Base-by-base conservation (phyloP, 2,888 invertebrate genomes). In the Patella pellucida region DNA sequence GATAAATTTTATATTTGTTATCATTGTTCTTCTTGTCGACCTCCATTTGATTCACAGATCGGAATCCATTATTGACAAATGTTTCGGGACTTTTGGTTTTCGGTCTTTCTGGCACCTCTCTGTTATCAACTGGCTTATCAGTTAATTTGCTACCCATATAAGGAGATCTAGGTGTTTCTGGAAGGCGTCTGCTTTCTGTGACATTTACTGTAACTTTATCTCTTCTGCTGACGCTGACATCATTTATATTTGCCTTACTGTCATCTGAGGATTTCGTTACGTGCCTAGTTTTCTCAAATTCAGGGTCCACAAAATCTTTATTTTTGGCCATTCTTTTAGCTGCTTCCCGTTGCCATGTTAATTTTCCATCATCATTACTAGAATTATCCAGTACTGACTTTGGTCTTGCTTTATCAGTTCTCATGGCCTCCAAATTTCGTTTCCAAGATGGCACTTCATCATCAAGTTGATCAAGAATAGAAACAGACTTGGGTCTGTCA, bases 291-390 rank as follows among this genome's bases (percentile, higher is more conserved):
- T 77, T 76, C 2, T 41, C 54, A 68, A 82, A 84, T 72, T 85
- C 87, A 19, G 86, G 85, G 77, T 86, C 87, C 54, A 83, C 78
- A 82, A 84, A 88, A 19, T 78, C 83, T 19, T 85, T 82, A 67
- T 86, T 78, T 2, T 84, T 83, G 41, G 78, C 76, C 79, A 83
- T 83, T 68, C 89, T 76, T 71, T 83, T 84, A 69, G 86, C 85
- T 15, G 87, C 89, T 71, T 89, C 89, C 73, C 82, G 77, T 78
- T 88, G 86, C 88, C 88, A 88, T 27, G 81, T 82, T 62, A 85
- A 81, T 68, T 84, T 79, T 27, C 23, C 23, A 52, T 27, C 12
- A 7, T 54, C 69, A 12, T 68, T 50, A 15, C 41, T 12, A 9
- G 51, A 27, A 9, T 71, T 78, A 79, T 68, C 79, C 76, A 41